Conservation (phyloP, 2,797 vertebrate genomes). For the Mormyrus proboscirostris region DNA sequence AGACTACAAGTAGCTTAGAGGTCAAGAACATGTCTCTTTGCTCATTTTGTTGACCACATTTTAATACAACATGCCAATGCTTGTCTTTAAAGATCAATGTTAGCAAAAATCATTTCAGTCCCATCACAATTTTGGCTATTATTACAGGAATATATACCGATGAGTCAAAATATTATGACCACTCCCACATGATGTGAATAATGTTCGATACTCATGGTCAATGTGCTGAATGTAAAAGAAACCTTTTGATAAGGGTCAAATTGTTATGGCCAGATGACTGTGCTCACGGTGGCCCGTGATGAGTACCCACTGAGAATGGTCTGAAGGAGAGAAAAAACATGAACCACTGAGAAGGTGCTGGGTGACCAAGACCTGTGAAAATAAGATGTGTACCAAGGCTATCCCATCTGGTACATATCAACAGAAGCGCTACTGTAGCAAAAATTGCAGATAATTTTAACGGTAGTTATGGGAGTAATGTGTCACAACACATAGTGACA, state of each 20-base stretch:
- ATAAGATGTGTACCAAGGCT: not conserved
- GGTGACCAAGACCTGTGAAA: not conserved
- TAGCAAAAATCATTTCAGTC: constrained; percentile 34
- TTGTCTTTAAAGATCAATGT: constrained; percentile 14
- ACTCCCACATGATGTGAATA: not conserved
- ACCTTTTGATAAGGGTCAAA: not conserved
- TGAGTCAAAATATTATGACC: not conserved
- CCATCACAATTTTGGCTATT: not conserved
- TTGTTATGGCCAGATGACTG: not conserved
- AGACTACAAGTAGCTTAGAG: constrained; percentile 42
- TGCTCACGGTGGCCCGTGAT: not conserved
- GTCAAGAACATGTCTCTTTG: constrained; percentile 37
- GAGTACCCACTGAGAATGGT: not conserved
- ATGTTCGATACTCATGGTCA: not conserved
- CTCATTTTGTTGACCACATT: constrained; percentile 44
- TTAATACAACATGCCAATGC: constrained; percentile 48
- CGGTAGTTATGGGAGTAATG: not conserved
- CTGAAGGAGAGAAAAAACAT: not conserved
- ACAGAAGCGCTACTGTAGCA: not conserved
- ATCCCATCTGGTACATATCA: not conserved
- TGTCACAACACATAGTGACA: not conserved
- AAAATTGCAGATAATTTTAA: not conserved
- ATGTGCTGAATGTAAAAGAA: not conserved
- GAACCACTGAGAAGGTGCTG: not conserved
- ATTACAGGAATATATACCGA: not conserved